Conservation (phyloP, 2,888 invertebrate genomes). For the Tridacna crocea region DNA sequence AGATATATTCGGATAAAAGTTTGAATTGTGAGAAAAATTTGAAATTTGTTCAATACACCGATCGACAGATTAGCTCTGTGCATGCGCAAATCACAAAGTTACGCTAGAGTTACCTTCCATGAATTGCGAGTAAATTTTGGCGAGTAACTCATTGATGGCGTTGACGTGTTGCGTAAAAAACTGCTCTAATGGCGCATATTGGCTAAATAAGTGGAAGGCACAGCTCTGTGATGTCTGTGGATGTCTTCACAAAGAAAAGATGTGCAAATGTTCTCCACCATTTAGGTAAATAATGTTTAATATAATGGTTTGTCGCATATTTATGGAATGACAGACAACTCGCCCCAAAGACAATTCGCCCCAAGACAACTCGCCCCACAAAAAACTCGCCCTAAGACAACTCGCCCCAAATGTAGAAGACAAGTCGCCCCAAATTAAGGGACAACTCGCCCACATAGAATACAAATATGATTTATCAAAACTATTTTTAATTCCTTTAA, state of each 20-base stretch:
- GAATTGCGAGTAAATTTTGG: conserved; percentile 38
- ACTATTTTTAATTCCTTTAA: too few relatives aligned
- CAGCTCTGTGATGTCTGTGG: conserved; percentile 36
- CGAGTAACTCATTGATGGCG: conserved; percentile 20
- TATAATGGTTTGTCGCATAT: neutral
- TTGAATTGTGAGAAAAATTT: too few relatives aligned
- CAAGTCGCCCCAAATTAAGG: too few relatives aligned
- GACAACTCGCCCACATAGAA: too few relatives aligned
- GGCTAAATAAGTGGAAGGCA: conserved; percentile 48
- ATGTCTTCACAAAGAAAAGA: conserved; percentile 35
- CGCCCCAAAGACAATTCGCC: too few relatives aligned
- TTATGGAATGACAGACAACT: too few relatives aligned
- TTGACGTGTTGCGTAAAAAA: conserved; percentile 36
- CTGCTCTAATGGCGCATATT: conserved; percentile 47
- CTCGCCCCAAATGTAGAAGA: too few relatives aligned
- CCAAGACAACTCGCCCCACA: too few relatives aligned
- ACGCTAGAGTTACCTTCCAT: conserved; percentile 26
- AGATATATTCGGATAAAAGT: too few relatives aligned
- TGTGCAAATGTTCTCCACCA: conserved; percentile 38
- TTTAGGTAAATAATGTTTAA: conserved; percentile 36
- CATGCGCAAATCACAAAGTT: conserved; percentile 20
- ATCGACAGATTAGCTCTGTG: conserved; percentile 34
- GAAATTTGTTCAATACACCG: too few relatives aligned
- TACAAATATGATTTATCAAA: too few relatives aligned
- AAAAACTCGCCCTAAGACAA: too few relatives aligned